Evolutionary conservation across 2,113 vertebrate genomes (phyloP), one percentile per base, ranked within the genome.

Genomic region (Myxocyprinus asiaticus): DNA sequence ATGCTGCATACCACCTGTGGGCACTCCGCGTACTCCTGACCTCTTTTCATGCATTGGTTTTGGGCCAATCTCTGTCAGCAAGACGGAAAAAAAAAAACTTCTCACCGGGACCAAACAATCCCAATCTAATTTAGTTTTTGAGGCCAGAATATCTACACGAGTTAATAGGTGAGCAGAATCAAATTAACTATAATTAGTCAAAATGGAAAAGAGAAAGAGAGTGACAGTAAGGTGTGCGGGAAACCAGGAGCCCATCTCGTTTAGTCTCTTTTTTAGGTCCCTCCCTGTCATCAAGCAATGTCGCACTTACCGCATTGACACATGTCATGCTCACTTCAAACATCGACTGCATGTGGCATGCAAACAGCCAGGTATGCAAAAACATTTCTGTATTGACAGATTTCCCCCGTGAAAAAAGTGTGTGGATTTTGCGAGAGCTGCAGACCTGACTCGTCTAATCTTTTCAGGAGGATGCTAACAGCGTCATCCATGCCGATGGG

Each of bases 161-260:
- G 89, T 92, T 93, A 92, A 94, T 91, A 85, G 90, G 88, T 90
- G 90, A 89, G 87, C 84, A 73, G 78, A 89, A 92, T 93, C 88
- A 92, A 94, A 92, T 93, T 90, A 93, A 89, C 90, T 91, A 90
- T 92, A 92, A 93, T 93, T 91, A 92, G 92, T 91, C 88, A 88
- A 89, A 90, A 75, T 77, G 62, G 72, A 79, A 88, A 84, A 91
- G 90, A 86, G 80, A 53, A 33, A 61, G 65, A 58, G 59, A 82
- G 75, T 10, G 10, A 47, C 42, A 81, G 68, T 53, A 69, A 58
- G 72, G 64, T 58, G 44, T 69, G 74, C 72, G 58, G 88, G 87
- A 85, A 84, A 90, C 86, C 87, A 85, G 84, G 84, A 84, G 88
- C 84, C 90, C 80, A 83, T 81, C 88, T 85, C 77, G 78, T 11